Evolutionary conservation across 2,888 invertebrate species (phyloP).

Genomic region (Lydus trimaculatus): DNA sequence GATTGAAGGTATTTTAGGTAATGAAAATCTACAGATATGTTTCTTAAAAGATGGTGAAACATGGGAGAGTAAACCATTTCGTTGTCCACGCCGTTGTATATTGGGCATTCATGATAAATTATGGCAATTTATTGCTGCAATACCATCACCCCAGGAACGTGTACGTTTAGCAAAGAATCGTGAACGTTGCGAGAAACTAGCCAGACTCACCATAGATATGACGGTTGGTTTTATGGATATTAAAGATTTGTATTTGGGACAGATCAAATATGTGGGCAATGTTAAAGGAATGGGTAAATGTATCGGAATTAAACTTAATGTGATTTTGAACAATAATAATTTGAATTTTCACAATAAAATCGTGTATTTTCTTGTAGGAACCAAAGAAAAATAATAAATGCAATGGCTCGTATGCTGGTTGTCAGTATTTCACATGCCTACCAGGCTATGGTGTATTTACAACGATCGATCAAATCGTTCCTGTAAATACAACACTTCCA

Average conservation of each 20-base stretch:
- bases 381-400: constrained; percentile 55
- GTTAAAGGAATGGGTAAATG: constrained; percentile 65
- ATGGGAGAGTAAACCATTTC: constrained; percentile 55
- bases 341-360: neutral
- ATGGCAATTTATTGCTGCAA: constrained; percentile 64
- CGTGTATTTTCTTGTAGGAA: constrained; percentile 38
- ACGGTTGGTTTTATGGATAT: constrained; percentile 58
- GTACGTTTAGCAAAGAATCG: constrained; percentile 61
- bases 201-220: constrained; percentile 54
- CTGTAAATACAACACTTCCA: constrained; percentile 21
- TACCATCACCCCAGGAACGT: constrained; percentile 63
- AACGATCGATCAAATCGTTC: constrained; percentile 54
- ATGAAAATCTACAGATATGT: constrained; percentile 47
- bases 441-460: constrained; percentile 58
- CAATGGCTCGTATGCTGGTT: constrained; percentile 55
- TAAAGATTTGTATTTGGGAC: constrained; percentile 54
- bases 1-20: constrained; percentile 47
- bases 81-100: constrained; percentile 47
- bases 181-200: constrained; percentile 60
- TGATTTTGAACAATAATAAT: constrained; percentile 44
- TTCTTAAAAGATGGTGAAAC: constrained; percentile 52
- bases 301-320: constrained; percentile 66
- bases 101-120: constrained; percentile 55
- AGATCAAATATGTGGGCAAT: constrained; percentile 65
- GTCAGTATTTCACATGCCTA: constrained; percentile 55